A percentile compares a stretch with the other conserved stretches of the same genome.
These are phyloP conservation scores for Anarsia innoxiella DNA, from an alignment of 2,888 invertebrate species.

Conservation along the genomic window DNA sequence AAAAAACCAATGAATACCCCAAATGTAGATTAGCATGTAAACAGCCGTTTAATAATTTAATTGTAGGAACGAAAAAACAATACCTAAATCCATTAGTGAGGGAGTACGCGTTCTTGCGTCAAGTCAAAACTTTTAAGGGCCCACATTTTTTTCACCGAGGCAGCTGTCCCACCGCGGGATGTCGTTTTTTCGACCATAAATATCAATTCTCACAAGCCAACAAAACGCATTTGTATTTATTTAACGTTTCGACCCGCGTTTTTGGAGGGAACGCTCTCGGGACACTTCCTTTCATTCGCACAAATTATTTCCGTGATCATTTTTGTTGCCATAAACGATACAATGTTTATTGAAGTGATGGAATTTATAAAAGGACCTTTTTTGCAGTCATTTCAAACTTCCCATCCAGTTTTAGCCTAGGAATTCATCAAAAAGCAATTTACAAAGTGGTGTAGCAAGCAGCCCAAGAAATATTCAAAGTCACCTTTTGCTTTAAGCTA, in stretches of 20 bases:
- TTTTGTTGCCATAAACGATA: slow-evolving; percentile 36
- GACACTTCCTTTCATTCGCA: slow-evolving; percentile 48
- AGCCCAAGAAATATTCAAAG: too few relatives aligned
- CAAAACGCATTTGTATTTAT: slow-evolving; percentile 69
- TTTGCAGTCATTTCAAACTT: too few relatives aligned
- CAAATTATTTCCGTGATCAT: slow-evolving; percentile 37
- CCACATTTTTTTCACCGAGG: slow-evolving; percentile 38
- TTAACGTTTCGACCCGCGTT: slow-evolving; percentile 47
- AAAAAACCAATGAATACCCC: too few relatives aligned
- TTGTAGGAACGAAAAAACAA: slow-evolving; percentile 6
- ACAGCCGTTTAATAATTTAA: slow-evolving; percentile 6
- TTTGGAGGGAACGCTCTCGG: slow-evolving; percentile 34
- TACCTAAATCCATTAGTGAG: slow-evolving; percentile 12
- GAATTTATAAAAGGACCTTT: too few relatives aligned
- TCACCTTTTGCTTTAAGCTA: slow-evolving; percentile 30
- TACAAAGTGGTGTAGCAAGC: too few relatives aligned
- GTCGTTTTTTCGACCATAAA: slow-evolving; percentile 66
- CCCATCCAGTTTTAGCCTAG: too few relatives aligned
- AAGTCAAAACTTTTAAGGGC: slow-evolving; percentile 34
- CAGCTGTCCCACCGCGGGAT: slow-evolving; percentile 57
- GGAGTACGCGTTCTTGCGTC: slow-evolving; percentile 14
- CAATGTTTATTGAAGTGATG: too few relatives aligned
- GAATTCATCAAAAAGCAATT: too few relatives aligned
- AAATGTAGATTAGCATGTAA: too few relatives aligned
- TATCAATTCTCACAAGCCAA: slow-evolving; percentile 68